Base-by-base conservation (phyloP, 2,888 invertebrate species). In the Brenthis hecate region DNA sequence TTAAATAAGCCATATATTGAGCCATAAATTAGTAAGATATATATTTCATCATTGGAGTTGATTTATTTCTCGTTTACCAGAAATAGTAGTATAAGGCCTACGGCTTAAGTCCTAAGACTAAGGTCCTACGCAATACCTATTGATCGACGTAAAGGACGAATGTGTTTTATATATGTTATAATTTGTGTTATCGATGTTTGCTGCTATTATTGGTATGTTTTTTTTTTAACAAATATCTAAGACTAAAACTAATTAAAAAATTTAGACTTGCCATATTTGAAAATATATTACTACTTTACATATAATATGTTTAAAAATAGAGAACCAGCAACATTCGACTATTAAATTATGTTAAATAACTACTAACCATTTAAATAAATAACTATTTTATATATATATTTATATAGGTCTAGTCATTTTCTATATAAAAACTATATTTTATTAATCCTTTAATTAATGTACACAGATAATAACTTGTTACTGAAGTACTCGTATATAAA, bases 171-270 rank as follows among this genome's bases (percentile, higher is more conserved):
- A 43, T 19, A 50, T 66, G 50, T 13, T n/a, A 51, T 50, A 36
- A 36, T 55, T 6, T 66, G 13, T 16, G n/a, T 56, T 50, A 60
- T 56, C 47, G 36, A 66, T 66, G 66, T 66, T 55, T 54, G 61
- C 66, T 3, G 19, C 55, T 13, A 36, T 66, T 55, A 61, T 56
- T 55, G 66, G 61, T 66, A 66, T 36, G 66, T 66, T 32, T 58
- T 53, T 0, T n/a, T n/a, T 50, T 13, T 0, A 28, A 56, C 4
- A 36, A 8, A 60, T 4, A 48, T 5, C 11, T 13, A n/a, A n/a
- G 11, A 28, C 32, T 28, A 28, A 28, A 5, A 28, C 28, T 28
- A 28, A 28, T 28, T 43, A 11, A 43, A 11, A 43, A 43, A 11
- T 43, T 11, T 11, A 11, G 0, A 6, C 8, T 36, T 1, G 28